Percentiles rank a stretch among this genome's conserved stretches.
Evolutionary conservation across 1,140 invertebrate genomes (phyloP).

Genomic region (Atta texana): DNA sequence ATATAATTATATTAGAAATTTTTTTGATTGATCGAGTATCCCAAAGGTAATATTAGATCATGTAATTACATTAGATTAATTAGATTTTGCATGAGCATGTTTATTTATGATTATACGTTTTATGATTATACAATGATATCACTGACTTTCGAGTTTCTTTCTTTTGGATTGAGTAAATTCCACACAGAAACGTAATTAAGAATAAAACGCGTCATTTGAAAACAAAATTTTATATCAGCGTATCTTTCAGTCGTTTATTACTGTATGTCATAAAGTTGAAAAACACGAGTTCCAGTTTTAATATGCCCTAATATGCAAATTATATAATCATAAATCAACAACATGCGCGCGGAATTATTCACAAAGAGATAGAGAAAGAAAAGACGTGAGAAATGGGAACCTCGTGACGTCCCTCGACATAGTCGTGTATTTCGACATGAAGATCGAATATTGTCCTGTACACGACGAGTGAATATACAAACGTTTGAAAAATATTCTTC

Average conservation of each 20-base stretch:
- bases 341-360: not conserved
- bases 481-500: not conserved
- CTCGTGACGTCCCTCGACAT: not conserved
- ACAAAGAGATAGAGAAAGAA: not conserved
- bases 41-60: too few species aligned
- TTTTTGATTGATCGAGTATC: too few species aligned
- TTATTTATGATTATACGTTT: not conserved
- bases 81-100: not conserved
- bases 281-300: not conserved
- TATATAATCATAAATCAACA: not conserved
- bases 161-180: not conserved
- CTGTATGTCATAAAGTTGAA: not conserved
- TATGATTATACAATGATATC: not conserved
- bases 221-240: not conserved
- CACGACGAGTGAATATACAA: not conserved
- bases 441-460: not conserved
- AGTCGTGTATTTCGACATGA: not conserved
- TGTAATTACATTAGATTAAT: not conserved
- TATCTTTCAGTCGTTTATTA: not conserved
- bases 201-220: not conserved
- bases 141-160: not conserved
- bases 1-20: too few species aligned
- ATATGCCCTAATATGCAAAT: constrained; percentile 18
- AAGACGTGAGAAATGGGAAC: not conserved
- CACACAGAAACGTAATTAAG: not conserved